Conservation (phyloP, 2,113 vertebrate species). For the Conger conger region DNA sequence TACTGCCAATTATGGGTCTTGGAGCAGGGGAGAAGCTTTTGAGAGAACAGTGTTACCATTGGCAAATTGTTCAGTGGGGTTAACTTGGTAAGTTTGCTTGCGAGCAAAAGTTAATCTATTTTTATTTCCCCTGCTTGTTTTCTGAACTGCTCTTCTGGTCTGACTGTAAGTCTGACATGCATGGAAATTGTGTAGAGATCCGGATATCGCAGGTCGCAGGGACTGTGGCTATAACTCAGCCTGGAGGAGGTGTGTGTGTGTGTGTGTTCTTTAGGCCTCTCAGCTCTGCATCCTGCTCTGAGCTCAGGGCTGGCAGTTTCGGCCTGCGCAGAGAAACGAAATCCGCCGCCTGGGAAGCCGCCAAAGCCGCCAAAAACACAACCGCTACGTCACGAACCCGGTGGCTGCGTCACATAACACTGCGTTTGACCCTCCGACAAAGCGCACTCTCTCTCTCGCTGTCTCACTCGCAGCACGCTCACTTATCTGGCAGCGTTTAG, state of each 20-base stretch:
- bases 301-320: background rate
- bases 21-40: background rate
- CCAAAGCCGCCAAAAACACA: background rate
- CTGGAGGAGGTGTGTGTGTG: background rate
- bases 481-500: constrained; percentile 53
- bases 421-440: constrained; percentile 55
- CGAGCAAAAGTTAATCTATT: background rate
- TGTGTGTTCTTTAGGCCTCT: constrained; percentile 18
- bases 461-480: constrained; percentile 47
- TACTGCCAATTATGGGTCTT: too few species aligned
- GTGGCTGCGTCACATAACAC: constrained; percentile 48
- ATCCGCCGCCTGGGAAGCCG: background rate
- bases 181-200: background rate
- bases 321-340: background rate
- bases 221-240: background rate
- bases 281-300: background rate
- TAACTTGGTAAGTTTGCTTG: background rate
- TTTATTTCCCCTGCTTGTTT: background rate
- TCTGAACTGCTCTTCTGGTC: background rate
- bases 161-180: background rate
- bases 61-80: background rate
- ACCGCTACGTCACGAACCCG: constrained; percentile 31
- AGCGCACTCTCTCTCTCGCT: constrained; percentile 40
- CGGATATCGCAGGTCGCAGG: background rate
- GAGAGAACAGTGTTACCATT: background rate